Conservation (phyloP, 1,140 invertebrate genomes). For the Carcinoscorpius rotundicauda region DNA sequence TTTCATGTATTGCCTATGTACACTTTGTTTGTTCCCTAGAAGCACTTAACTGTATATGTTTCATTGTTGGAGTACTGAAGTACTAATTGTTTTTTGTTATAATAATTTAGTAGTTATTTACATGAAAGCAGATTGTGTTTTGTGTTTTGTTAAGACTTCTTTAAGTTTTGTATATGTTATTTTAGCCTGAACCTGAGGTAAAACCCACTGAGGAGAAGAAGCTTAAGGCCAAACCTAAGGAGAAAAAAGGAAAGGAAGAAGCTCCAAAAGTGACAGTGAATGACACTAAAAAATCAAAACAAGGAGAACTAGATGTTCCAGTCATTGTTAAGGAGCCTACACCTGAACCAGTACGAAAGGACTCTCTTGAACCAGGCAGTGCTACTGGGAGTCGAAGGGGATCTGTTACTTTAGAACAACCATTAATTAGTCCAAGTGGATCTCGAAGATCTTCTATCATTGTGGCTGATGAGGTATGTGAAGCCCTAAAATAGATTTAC, state of each 20-base stretch:
- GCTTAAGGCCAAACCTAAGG: slow-evolving; percentile 36
- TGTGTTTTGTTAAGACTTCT: too few relatives aligned
- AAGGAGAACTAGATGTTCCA: slow-evolving; percentile 8
- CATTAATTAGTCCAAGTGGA: slow-evolving; percentile 4
- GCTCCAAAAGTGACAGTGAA: slow-evolving; percentile 14
- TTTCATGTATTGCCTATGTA: too few relatives aligned
- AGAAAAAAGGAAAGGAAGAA: slow-evolving; percentile 24
- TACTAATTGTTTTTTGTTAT: too few relatives aligned
- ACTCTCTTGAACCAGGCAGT: slow-evolving; percentile 15
- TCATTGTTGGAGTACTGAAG: too few relatives aligned
- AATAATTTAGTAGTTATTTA: too few relatives aligned
- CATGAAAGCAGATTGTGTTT: too few relatives aligned
- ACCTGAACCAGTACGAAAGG: slow-evolving; percentile 19
- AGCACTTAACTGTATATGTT: too few relatives aligned
- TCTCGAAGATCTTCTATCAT: slow-evolving; percentile 21
- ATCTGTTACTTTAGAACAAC: slow-evolving; percentile 3
- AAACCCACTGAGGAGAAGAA: slow-evolving; percentile 25
- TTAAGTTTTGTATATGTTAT: too few relatives aligned
- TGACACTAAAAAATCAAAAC: slow-evolving; percentile 11
- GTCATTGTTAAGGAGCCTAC: slow-evolving; percentile 23
- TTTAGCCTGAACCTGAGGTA: slow-evolving; percentile 21
- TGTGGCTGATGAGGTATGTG: slow-evolving; percentile 57
- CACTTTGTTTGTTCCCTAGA: too few relatives aligned
- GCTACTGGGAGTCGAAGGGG: slow-evolving; percentile 19
- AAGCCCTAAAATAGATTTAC: too few relatives aligned